A percentile compares a stretch with the other conserved stretches of the same genome.
Conservation (phyloP, 2,113 vertebrate species). For the Arizona elegans region DNA sequence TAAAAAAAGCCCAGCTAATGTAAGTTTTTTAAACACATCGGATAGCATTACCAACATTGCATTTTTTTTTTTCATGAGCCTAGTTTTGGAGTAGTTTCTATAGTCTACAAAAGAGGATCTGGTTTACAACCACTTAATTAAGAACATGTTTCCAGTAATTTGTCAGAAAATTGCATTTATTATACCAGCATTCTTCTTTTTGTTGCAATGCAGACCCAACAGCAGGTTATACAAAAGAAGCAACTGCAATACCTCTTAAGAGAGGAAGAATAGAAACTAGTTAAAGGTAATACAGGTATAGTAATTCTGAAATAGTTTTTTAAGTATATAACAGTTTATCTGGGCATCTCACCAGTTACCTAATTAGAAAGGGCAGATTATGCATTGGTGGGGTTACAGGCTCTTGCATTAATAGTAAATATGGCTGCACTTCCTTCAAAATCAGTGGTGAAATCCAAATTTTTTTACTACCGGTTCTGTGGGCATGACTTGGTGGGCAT, state of each 20-base stretch:
- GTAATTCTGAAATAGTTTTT: background rate
- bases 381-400: background rate
- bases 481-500: no score
- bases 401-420: background rate
- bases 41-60: background rate
- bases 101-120: background rate
- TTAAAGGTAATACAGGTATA: conserved; percentile 6
- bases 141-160: background rate
- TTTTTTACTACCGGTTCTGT: no score
- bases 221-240: conserved; percentile 39
- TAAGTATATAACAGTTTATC: background rate
- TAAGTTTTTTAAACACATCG: background rate
- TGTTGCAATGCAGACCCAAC: background rate
- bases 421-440: background rate
- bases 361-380: background rate
- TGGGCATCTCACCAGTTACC: background rate
- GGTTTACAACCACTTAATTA: fast-evolving
- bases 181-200: conserved; percentile 8
- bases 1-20: background rate
- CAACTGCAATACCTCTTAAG: conserved; percentile 43
- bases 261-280: conserved; percentile 8
- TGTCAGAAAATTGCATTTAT: background rate
- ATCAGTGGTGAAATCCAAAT: no score
- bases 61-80: background rate
- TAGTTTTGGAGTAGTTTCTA: background rate